phyloP scores from a whole-genome alignment of 1,140 invertebrate species.

The Sycophila sp. region DNA sequence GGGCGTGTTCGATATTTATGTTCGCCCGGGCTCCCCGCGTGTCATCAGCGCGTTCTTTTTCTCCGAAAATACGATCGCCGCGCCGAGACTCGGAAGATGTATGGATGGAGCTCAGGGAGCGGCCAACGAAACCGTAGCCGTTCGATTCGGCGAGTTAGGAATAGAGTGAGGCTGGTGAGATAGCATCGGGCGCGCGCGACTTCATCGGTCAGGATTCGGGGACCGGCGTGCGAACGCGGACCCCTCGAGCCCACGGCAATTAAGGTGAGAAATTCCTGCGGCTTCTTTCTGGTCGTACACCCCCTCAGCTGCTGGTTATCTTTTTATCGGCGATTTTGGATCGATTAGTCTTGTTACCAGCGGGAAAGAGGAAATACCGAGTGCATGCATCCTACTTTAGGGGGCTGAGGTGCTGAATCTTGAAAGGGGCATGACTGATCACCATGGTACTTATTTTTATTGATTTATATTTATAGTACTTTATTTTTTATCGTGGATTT shows the following conservation, averaged over 20 bases:
- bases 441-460: too few relatives aligned
- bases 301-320: neutral
- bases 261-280: conserved; percentile 31
- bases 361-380: neutral
- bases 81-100: neutral
- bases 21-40: conserved; percentile 19
- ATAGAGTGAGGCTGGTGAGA: too few relatives aligned
- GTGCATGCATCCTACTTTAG: too few relatives aligned
- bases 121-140: neutral
- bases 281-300: neutral
- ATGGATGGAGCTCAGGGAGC: too few relatives aligned
- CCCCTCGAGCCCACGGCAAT: conserved; percentile 17
- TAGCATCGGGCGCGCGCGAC: too few relatives aligned
- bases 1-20: conserved; percentile 50
- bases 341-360: neutral
- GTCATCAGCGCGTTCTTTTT: conserved; percentile 12
- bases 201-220: neutral
- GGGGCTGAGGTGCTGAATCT: too few relatives aligned
- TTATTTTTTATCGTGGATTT: too few relatives aligned
- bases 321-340: conserved; percentile 5
- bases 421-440: too few relatives aligned
- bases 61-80: conserved; percentile 15
- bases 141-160: conserved; percentile 21
- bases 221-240: neutral
- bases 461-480: too few relatives aligned